Evolutionary conservation across 2,797 vertebrate genomes (phyloP).

Genomic region (Oceanodroma leucorhoa): DNA sequence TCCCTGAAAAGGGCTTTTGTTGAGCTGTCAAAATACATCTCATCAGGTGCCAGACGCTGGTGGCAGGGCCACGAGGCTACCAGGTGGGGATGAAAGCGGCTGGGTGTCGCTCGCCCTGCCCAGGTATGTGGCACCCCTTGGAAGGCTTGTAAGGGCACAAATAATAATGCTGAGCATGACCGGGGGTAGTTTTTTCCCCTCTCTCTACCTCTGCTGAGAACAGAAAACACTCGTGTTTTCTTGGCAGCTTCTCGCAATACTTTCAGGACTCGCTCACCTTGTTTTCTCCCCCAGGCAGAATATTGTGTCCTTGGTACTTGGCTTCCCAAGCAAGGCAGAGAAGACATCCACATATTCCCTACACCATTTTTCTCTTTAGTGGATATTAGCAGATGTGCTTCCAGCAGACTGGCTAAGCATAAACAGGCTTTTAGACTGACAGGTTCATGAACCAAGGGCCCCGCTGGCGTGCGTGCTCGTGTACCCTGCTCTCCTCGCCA

Average conservation of each 20-base stretch:
- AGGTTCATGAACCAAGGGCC: conserved; percentile 54
- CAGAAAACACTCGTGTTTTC: neutral
- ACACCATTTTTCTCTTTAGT: conserved; percentile 69
- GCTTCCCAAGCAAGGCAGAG: neutral
- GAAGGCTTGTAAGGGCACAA: neutral
- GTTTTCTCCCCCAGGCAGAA: neutral
- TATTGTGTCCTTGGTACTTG: neutral
- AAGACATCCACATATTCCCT: conserved; percentile 52
- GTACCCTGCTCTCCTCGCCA: neutral
- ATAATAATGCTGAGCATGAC: accelerated
- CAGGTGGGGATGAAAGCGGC: neutral
- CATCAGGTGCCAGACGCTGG: neutral
- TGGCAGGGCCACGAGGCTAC: neutral
- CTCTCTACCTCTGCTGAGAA: neutral
- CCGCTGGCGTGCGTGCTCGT: neutral
- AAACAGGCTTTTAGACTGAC: conserved; percentile 69
- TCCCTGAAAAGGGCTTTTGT: neutral
- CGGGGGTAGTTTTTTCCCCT: accelerated
- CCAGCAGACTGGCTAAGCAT: conserved; percentile 69
- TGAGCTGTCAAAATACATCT: neutral
- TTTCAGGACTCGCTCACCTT: neutral
- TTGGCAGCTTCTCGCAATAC: neutral
- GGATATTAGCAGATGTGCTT: conserved; percentile 71
- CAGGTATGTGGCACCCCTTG: neutral
- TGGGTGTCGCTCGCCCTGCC: neutral